Percentiles rank a stretch among this genome's conserved stretches.
phyloP scores from a whole-genome alignment of 2,888 invertebrate genomes.

The Caradrina kadenii region DNA sequence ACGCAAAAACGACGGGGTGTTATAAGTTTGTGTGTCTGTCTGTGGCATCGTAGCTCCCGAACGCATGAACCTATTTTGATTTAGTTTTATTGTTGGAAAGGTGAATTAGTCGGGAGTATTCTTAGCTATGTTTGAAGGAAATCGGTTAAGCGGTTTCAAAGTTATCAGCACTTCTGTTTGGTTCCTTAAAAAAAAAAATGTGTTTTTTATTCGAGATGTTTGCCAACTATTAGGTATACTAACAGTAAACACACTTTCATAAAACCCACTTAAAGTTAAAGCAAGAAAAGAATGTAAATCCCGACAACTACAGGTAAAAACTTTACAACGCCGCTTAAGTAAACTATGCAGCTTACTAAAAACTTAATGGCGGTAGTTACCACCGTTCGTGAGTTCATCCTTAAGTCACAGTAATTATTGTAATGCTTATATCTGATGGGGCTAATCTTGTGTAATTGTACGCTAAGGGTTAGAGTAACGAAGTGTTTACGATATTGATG shows the following conservation, averaged over 20 bases:
- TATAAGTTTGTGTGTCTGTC: no score
- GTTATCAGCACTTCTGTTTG: no score
- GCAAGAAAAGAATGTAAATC: conserved; percentile 12
- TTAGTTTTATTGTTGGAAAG: no score
- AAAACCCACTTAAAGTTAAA: background rate
- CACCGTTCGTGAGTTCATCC: conserved; percentile 41
- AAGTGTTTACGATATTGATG: conserved; percentile 15
- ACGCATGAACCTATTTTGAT: no score
- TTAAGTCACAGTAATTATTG: conserved; percentile 55
- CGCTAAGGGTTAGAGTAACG: conserved; percentile 27
- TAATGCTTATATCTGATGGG: conserved; percentile 66
- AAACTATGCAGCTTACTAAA: conserved; percentile 45
- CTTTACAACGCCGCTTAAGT: conserved; percentile 18
- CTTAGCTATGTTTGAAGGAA: no score
- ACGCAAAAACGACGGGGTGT: no score
- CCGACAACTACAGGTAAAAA: conserved; percentile 31
- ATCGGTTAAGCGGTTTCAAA: no score
- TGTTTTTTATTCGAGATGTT: no score
- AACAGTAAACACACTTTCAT: background rate
- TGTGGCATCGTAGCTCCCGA: no score
- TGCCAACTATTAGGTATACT: no score
- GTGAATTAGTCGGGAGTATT: no score
- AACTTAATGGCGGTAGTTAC: conserved; percentile 47
- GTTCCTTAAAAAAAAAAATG: no score
- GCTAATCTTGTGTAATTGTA: conserved; percentile 72